Evolutionary conservation across 2,888 invertebrate species (phyloP).

Genomic region (Muschampia plurimacula): DNA sequence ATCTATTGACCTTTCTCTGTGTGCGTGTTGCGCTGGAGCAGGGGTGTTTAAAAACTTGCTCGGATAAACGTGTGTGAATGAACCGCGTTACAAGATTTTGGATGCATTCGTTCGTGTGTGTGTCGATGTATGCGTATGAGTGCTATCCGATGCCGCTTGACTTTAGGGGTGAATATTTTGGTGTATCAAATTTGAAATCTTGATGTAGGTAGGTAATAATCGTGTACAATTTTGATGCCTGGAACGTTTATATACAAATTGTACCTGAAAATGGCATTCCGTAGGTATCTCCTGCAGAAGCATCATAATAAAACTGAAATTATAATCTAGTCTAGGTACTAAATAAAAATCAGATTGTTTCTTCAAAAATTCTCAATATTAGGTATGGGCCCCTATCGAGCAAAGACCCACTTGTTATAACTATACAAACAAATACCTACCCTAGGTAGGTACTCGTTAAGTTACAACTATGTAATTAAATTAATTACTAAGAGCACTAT

Average conservation of each 20-base stretch:
- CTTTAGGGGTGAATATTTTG: constrained; percentile 30
- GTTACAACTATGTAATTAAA: background rate
- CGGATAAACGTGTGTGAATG: constrained; percentile 46
- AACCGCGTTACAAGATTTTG: constrained; percentile 21
- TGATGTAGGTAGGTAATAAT: background rate
- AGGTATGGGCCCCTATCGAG: background rate
- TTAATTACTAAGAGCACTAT: background rate
- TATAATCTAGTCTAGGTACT: too few relatives aligned
- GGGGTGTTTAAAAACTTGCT: constrained; percentile 62
- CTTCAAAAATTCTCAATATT: too few relatives aligned
- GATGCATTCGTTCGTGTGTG: constrained; percentile 28
- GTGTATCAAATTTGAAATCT: constrained; percentile 5
- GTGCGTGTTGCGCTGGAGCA: constrained; percentile 54
- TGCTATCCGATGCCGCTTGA: constrained; percentile 15
- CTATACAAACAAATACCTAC: background rate
- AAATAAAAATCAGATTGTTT: too few relatives aligned
- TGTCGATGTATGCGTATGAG: background rate
- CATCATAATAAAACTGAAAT: too few relatives aligned
- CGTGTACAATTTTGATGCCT: too few relatives aligned
- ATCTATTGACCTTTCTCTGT: constrained; percentile 57
- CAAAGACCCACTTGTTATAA: background rate
- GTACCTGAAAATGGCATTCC: too few relatives aligned
- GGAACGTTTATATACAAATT: too few relatives aligned
- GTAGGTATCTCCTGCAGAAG: too few relatives aligned
- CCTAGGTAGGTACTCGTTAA: too few relatives aligned